These are phyloP conservation scores for Hylaeus anthracinus DNA, from an alignment of 1,140 invertebrate species.

Conservation along the genomic window DNA sequence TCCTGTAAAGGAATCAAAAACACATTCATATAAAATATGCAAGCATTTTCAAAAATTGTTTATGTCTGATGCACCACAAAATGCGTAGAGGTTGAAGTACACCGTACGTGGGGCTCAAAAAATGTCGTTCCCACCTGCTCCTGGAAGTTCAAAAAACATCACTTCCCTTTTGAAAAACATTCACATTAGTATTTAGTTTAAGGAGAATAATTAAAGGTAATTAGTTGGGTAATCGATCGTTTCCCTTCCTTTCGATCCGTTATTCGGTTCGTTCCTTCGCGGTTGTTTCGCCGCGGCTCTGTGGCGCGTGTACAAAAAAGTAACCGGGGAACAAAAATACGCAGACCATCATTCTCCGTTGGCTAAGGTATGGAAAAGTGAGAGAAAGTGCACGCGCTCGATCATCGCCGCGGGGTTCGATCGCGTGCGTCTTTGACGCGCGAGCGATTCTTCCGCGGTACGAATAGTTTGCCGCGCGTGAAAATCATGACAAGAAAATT, in stretches of 20 bases:
- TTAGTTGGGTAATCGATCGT: constrained; percentile 53
- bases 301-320: constrained; percentile 61
- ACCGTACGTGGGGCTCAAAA: constrained; percentile 81
- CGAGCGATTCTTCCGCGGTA: background rate
- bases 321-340: constrained; percentile 11
- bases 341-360: constrained; percentile 45
- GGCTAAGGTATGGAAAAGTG: constrained; percentile 53
- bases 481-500: constrained; percentile 3
- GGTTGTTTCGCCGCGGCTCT: constrained; percentile 56
- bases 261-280: constrained; percentile 53
- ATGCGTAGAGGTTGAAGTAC: constrained; percentile 79
- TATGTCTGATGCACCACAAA: constrained; percentile 81
- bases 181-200: constrained; percentile 71
- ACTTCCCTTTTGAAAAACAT: constrained; percentile 82
- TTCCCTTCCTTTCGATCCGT: constrained; percentile 55
- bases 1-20: constrained; percentile 82
- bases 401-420: background rate
- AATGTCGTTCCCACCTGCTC: constrained; percentile 81
- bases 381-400: constrained; percentile 54
- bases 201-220: constrained; percentile 61
- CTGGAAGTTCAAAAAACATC: constrained; percentile 82
- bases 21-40: constrained; percentile 81
- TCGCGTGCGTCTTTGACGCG: background rate
- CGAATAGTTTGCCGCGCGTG: too few relatives aligned
- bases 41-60: constrained; percentile 80